Conservation (phyloP, 2,797 vertebrate species). For the Tenualosa thibaudeaui region DNA sequence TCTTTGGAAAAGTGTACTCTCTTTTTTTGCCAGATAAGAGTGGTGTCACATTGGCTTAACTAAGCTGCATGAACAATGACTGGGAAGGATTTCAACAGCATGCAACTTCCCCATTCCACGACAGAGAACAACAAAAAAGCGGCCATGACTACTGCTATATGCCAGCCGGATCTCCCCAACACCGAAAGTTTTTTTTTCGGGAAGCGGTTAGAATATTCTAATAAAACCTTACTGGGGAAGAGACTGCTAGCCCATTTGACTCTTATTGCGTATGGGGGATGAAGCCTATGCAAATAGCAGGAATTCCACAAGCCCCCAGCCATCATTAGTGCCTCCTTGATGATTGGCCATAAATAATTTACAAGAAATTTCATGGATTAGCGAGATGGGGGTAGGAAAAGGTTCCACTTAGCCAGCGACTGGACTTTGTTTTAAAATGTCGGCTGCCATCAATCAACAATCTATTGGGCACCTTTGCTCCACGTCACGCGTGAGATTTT, state of each 20-base stretch:
- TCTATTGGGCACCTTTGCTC: neutral
- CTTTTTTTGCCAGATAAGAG: neutral
- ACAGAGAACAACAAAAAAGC: conserved; percentile 33
- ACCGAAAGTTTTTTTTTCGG: neutral
- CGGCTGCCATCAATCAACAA: neutral
- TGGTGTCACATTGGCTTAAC: conserved; percentile 9
- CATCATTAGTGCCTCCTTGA: conserved; percentile 5
- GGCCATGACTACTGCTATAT: neutral
- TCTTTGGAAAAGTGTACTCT: neutral
- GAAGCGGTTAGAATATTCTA: conserved; percentile 8
- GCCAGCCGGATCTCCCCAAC: neutral
- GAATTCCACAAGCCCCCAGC: conserved; percentile 7
- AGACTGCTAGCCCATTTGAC: neutral
- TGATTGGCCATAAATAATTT: conserved; percentile 2
- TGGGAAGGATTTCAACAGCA: conserved; percentile 55
- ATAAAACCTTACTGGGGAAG: neutral
- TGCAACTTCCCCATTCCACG: conserved; percentile 52
- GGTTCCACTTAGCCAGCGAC: neutral
- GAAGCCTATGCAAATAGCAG: neutral
- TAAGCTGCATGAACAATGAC: conserved; percentile 50
- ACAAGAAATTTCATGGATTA: conserved; percentile 7
- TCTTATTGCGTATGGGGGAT: neutral
- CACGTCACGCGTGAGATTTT: neutral
- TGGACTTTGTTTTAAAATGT: neutral
- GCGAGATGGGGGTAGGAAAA: neutral